Percentiles rank a stretch among this genome's conserved stretches.
Evolutionary conservation across 2,888 invertebrate genomes (phyloP).

Genomic region (Ormyrus labotus): DNA sequence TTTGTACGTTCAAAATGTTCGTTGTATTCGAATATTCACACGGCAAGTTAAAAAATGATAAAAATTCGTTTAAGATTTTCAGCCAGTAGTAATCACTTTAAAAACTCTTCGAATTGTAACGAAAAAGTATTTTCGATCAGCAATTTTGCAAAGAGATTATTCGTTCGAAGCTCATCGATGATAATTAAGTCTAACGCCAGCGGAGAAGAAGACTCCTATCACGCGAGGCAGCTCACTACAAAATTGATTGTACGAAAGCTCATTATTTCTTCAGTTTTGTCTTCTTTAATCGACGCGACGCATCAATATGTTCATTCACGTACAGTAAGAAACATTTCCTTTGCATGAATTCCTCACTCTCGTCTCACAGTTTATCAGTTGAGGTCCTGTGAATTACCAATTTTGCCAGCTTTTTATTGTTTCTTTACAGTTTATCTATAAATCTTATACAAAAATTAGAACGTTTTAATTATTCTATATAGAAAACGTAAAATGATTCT

Average conservation of each 20-base stretch:
- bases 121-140: not conserved
- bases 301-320: constrained; percentile 22
- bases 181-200: constrained; percentile 55
- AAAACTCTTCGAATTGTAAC: not conserved
- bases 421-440: too few relatives aligned
- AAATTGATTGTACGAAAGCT: constrained; percentile 74
- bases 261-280: constrained; percentile 50
- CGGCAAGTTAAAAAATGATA: too few relatives aligned
- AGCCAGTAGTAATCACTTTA: constrained; percentile 21
- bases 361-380: not conserved
- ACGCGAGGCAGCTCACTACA: constrained; percentile 65
- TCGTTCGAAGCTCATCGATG: constrained; percentile 47
- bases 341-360: constrained; percentile 9
- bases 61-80: not conserved
- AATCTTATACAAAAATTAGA: too few relatives aligned
- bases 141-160: constrained; percentile 41
- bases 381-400: constrained; percentile 9
- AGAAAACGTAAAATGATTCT: too few relatives aligned
- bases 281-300: constrained; percentile 18
- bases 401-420: not conserved
- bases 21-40: constrained; percentile 19
- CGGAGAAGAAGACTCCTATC: constrained; percentile 54
- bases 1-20: constrained; percentile 4
- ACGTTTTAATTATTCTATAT: too few relatives aligned
- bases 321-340: constrained; percentile 7